These are phyloP conservation scores for Heterohyrax brucei DNA, from an alignment of 2,797 vertebrate genomes.

Conservation along the genomic window DNA sequence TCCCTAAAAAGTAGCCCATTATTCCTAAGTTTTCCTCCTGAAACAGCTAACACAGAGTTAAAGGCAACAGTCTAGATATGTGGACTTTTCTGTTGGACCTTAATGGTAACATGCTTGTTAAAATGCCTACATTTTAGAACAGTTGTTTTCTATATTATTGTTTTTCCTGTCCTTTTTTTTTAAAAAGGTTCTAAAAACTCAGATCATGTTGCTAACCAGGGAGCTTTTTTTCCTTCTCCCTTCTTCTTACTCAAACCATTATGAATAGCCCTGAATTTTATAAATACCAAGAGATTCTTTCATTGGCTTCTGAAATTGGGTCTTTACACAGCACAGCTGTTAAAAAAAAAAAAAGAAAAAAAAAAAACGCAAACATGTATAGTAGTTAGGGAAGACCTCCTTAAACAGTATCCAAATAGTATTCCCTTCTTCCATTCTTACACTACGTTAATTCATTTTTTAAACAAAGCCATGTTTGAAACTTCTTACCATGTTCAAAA, in stretches of 20 bases:
- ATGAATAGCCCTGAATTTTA: neutral
- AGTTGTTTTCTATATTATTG: neutral
- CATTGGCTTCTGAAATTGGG: neutral
- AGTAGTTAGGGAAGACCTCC: neutral
- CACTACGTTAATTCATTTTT: neutral
- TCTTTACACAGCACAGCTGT: neutral
- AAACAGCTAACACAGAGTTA: neutral
- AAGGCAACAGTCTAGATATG: neutral
- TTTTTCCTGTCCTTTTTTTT: neutral
- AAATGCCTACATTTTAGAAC: neutral
- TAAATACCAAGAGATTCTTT: neutral
- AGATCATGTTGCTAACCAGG: neutral
- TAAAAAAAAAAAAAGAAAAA: neutral
- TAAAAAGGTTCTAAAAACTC: neutral
- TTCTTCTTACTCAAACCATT: neutral
- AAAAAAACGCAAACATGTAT: neutral
- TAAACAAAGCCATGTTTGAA: slow-evolving; percentile 17
- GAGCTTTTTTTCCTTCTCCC: neutral
- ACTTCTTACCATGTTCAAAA: slow-evolving; percentile 13
- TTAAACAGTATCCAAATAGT: neutral
- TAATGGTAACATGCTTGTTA: neutral
- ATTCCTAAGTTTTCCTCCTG: neutral
- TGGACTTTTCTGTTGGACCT: neutral
- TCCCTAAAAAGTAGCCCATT: neutral
- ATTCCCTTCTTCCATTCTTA: neutral